These are phyloP conservation scores for Probosciger aterrimus DNA, from an alignment of 2,113 vertebrate species.

Conservation along the genomic window DNA sequence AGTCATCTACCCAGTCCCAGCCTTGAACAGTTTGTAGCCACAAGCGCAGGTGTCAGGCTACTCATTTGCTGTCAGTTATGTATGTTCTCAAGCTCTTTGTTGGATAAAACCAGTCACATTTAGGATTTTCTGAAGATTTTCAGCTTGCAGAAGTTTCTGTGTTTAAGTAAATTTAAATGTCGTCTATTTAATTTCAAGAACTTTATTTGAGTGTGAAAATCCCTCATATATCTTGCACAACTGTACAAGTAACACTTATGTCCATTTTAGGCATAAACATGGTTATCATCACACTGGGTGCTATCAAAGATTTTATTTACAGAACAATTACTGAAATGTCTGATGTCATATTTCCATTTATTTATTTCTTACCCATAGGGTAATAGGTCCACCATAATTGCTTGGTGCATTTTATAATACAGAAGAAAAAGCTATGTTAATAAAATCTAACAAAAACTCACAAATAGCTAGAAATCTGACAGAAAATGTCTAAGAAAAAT, in stretches of 20 bases:
- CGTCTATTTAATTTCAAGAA: constrained; percentile 58
- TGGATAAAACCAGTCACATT: neutral
- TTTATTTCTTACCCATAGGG: constrained; percentile 99
- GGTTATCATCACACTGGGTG: constrained; percentile 82
- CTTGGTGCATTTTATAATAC: constrained; percentile 94
- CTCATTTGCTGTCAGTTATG: neutral
- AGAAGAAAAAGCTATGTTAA: constrained; percentile 95
- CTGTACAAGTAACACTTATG: constrained; percentile 85
- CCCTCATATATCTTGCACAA: constrained; percentile 81
- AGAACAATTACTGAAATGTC: constrained; percentile 88
- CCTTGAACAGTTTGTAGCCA: neutral
- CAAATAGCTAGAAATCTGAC: constrained; percentile 88
- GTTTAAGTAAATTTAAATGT: constrained; percentile 18
- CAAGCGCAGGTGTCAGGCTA: neutral
- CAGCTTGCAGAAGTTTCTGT: neutral
- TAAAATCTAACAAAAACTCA: constrained; percentile 85
- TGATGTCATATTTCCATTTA: constrained; percentile 92
- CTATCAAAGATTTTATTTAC: constrained; percentile 97
- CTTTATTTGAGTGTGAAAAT: constrained; percentile 81
- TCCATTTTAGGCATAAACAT: constrained; percentile 81
- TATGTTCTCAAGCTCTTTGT: neutral
- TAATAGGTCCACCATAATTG: constrained; percentile 97
- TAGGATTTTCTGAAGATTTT: neutral
- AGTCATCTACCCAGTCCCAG: neutral
- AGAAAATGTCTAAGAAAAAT: constrained; percentile 82